Evolutionary conservation across 64 coral and sea anemone species (phyloP).

Genomic region (Montipora sp.): DNA sequence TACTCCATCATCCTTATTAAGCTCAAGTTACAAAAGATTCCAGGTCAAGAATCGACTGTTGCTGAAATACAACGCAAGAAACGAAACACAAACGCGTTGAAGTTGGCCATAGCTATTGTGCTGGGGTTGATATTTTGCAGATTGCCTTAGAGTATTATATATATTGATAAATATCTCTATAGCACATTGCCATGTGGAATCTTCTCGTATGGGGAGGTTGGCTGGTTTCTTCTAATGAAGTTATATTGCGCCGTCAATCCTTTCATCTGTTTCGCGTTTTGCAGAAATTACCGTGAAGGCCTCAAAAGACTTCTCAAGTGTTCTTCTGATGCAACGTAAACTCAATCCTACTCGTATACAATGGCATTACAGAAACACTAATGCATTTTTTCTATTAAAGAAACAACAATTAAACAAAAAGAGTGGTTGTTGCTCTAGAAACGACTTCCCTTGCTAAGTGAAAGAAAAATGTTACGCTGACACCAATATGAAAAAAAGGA

Average conservation of each 20-base stretch:
- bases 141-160: not conserved
- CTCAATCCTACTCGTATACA: too few relatives aligned
- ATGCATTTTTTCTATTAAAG: too few relatives aligned
- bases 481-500: too few relatives aligned
- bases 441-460: too few relatives aligned
- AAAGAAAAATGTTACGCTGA: too few relatives aligned
- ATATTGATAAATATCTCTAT: too few relatives aligned
- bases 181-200: too few relatives aligned
- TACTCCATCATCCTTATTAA: not conserved
- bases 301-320: not conserved
- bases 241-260: not conserved
- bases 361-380: too few relatives aligned
- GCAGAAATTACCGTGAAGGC: not conserved
- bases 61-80: not conserved
- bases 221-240: not conserved
- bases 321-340: too few relatives aligned
- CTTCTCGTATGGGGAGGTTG: too few relatives aligned
- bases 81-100: not conserved
- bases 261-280: not conserved
- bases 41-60: not conserved
- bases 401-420: too few relatives aligned
- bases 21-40: not conserved
- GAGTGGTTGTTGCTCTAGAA: too few relatives aligned
- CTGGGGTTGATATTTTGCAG: not conserved
- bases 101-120: slow-evolving; percentile 3